phyloP scores from a whole-genome alignment of 1,140 invertebrate genomes.

The Anastatus disparis region DNA sequence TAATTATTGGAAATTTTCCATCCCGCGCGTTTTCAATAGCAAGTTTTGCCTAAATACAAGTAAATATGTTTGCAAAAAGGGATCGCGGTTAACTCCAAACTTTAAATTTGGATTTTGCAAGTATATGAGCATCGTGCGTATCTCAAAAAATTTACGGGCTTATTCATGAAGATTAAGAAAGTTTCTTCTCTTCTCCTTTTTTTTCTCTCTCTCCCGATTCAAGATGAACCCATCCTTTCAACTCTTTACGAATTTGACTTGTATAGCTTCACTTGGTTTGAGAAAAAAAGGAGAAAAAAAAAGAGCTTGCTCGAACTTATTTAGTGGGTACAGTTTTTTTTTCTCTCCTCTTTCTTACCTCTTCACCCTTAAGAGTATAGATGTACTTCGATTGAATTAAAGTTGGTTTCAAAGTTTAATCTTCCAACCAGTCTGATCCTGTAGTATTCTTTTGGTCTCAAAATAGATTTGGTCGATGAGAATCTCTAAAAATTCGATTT shows the following conservation, averaged over 20 bases:
- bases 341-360: not conserved
- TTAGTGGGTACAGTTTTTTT: not conserved
- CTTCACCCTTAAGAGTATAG: no score
- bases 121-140: no score
- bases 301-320: constrained; percentile 16
- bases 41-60: no score
- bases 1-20: no score
- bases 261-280: not conserved
- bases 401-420: constrained; percentile 30
- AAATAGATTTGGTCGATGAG: constrained; percentile 47
- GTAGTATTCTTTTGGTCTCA: not conserved
- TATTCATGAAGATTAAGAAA: constrained; percentile 40
- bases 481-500: no score
- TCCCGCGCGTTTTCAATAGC: no score
- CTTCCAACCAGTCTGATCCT: not conserved
- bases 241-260: not conserved
- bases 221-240: constrained; percentile 4
- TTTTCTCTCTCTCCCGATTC: constrained; percentile 3
- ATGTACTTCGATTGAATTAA: constrained; percentile 36
- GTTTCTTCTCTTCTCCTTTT: no score
- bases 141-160: constrained; percentile 36
- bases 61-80: no score
- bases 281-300: constrained; percentile 14
- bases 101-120: constrained; percentile 1
- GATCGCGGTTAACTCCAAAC: not conserved